Evolutionary conservation across 2,113 vertebrate genomes (phyloP), one percentile per base, ranked within the genome.

Genomic region (Chaetops frenatus): DNA sequence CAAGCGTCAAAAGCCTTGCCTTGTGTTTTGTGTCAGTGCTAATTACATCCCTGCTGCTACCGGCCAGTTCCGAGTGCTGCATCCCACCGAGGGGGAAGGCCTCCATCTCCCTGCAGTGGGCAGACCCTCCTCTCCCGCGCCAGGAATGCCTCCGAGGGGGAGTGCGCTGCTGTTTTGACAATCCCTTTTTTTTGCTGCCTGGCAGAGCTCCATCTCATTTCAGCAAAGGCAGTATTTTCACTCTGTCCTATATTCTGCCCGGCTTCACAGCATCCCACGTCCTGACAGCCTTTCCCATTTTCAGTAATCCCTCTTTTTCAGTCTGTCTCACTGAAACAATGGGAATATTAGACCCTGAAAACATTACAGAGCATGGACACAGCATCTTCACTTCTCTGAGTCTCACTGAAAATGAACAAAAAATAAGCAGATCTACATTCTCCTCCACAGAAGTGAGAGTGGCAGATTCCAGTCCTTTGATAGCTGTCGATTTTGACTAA

Each of bases 401-500:
- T 53, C 65, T 64, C 69, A 21, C 27, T 22, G 57, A 35, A 86
- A 86, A 81, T 2, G 20, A 93, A 51, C 38, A 44, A 60, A 54
- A 88, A 80, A 82, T n/a, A 64, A 81, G 53, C 19, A 3, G 74
- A 85, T 27, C 1, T 3, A 66, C 11, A 10, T 36, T 90, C 44
- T 95, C 80, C 80, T 83, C 71, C 23, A 16, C 1, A 1, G 47
- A 80, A 90, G n/a, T 2, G 2, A 73, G 74, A 66, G 51, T 11
- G 38, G 88, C 92, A 86, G 88, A 94, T 86, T 93, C 86, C 12
- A 5, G 65, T 57, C 92, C 86, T 90, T 74, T 60, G 94, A 86
- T 90, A 90, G 88, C 89, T 92, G 96, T 92, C 62, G 9, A 90
- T 95, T 91, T 91, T 84, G 56, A 88, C 84, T 96, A 96, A 95